Percentiles rank a stretch among this genome's conserved stretches.
phyloP scores from a whole-genome alignment of 2,113 vertebrate genomes.

The Acrocephalus kingi region DNA sequence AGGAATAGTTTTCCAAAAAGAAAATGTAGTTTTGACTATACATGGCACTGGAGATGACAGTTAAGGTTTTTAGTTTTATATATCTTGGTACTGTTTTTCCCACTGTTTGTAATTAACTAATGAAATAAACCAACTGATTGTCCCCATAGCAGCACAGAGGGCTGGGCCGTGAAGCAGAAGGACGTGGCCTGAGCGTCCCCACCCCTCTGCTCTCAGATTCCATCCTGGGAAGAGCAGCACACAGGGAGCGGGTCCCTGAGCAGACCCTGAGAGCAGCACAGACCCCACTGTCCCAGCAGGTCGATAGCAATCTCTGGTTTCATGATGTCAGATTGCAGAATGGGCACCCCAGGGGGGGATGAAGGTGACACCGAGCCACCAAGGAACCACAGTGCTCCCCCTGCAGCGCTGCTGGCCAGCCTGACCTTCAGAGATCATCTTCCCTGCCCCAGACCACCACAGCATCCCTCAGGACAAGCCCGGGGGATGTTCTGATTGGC shows the following conservation, averaged over 20 bases:
- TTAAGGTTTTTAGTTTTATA: not conserved
- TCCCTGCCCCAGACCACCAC: not conserved
- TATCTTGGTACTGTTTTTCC: not conserved
- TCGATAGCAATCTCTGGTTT: slow-evolving; percentile 12
- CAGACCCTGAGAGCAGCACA: not conserved
- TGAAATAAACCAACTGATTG: not conserved
- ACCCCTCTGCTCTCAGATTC: not conserved
- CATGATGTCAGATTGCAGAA: slow-evolving; percentile 29
- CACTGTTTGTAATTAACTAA: not conserved
- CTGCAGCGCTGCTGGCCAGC: not conserved
- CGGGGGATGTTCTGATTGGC: not conserved
- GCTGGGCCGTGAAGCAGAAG: not conserved
- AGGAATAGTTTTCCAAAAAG: not conserved
- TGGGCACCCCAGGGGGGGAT: not conserved
- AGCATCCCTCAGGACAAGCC: not conserved
- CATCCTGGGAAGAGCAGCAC: not conserved
- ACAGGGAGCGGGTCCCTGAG: not conserved
- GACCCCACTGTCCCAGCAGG: not conserved
- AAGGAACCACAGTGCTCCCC: not conserved
- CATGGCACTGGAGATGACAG: not conserved
- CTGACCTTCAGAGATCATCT: slow-evolving; percentile 27
- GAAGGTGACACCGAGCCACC: not conserved
- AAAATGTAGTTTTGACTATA: not conserved
- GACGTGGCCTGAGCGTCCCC: not conserved
- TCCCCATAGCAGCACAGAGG: not conserved